A percentile compares a stretch with the other conserved stretches of the same genome.
Evolutionary conservation across 2,113 vertebrate genomes (phyloP).

Genomic region (Cromileptes altivelis): DNA sequence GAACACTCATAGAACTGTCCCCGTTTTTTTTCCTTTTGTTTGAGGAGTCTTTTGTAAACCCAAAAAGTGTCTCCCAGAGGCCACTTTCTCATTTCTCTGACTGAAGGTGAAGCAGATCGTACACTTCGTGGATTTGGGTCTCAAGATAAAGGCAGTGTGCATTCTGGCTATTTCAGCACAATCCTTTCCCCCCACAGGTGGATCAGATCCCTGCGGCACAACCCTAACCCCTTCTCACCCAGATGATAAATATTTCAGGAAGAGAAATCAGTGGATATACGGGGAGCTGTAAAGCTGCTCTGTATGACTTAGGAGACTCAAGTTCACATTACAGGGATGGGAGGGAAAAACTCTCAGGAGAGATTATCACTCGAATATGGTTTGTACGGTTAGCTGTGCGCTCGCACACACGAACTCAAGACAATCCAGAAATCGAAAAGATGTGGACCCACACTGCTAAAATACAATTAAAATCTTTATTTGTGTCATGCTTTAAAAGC

Average conservation of each 20-base stretch:
- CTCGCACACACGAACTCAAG: neutral
- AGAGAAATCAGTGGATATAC: slow-evolving; percentile 70
- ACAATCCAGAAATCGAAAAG: slow-evolving; percentile 2
- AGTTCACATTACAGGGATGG: slow-evolving; percentile 58
- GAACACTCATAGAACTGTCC: slow-evolving; percentile 12
- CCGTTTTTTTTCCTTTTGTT: slow-evolving; percentile 3
- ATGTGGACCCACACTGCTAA: neutral
- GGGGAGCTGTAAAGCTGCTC: slow-evolving; percentile 58
- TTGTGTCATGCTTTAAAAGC: slow-evolving; percentile 4
- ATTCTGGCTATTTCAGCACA: slow-evolving; percentile 73
- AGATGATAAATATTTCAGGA: slow-evolving; percentile 81
- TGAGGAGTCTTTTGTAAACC: slow-evolving; percentile 24
- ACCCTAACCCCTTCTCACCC: slow-evolving; percentile 65
- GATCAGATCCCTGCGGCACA: slow-evolving; percentile 75
- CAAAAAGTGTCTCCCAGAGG: slow-evolving; percentile 24
- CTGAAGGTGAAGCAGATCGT: slow-evolving; percentile 42
- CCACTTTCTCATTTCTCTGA: slow-evolving; percentile 53
- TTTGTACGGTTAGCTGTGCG: slow-evolving; percentile 9
- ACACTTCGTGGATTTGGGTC: slow-evolving; percentile 59
- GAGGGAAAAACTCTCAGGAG: slow-evolving; percentile 35
- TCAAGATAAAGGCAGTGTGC: slow-evolving; percentile 68
- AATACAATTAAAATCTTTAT: neutral
- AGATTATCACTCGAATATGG: slow-evolving; percentile 38
- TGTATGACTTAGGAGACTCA: slow-evolving; percentile 59
- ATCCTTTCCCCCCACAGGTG: slow-evolving; percentile 72